Percentiles rank a stretch among this genome's conserved stretches.
These are phyloP conservation scores for Siniperca scherzeri DNA, from an alignment of 2,797 vertebrate species.

Conservation along the genomic window DNA sequence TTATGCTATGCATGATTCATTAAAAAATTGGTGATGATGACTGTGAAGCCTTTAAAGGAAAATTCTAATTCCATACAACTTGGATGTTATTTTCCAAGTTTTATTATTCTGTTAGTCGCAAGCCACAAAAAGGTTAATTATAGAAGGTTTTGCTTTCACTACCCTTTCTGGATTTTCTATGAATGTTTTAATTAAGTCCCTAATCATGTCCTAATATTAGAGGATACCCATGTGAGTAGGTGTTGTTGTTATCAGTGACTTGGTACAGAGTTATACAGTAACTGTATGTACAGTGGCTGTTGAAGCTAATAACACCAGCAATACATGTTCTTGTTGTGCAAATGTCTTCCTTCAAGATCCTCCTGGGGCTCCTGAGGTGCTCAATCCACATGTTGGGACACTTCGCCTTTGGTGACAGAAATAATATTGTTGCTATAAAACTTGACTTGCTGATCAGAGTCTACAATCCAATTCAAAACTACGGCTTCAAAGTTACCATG, in stretches of 20 bases:
- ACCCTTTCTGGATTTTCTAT: neutral
- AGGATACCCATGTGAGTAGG: neutral
- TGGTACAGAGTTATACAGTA: neutral
- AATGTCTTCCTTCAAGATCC: neutral
- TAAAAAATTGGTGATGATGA: neutral
- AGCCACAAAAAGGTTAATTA: neutral
- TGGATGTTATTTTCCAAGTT: neutral
- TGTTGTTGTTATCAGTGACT: neutral
- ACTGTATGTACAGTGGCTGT: neutral
- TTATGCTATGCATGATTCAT: neutral
- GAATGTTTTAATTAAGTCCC: neutral
- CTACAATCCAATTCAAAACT: neutral
- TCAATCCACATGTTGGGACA: neutral
- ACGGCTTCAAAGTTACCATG: neutral
- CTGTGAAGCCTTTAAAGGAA: neutral
- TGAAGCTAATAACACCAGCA: neutral
- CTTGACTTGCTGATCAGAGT: neutral
- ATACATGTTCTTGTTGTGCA: neutral
- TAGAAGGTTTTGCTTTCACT: neutral
- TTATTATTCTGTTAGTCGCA: neutral
- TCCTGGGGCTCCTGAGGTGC: neutral
- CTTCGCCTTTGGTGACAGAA: neutral
- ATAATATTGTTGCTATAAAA: neutral
- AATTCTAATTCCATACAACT: neutral
- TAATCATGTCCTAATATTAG: neutral